Evolutionary conservation across 2,888 invertebrate genomes (phyloP), one percentile per base, ranked within the genome.

Genomic region (Drosophila macrospina): DNA sequence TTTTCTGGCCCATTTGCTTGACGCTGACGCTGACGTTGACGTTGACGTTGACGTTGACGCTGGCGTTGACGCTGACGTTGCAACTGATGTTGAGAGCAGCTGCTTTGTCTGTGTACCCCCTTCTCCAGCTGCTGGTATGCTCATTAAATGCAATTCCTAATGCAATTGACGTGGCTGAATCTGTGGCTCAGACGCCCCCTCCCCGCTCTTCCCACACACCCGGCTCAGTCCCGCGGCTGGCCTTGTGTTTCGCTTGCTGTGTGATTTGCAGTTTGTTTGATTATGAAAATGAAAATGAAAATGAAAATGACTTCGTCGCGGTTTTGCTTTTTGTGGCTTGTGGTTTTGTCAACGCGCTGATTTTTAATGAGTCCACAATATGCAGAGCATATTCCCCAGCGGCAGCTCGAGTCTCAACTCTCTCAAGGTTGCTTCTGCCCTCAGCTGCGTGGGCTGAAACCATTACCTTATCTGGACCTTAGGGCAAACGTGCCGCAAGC

Each of bases 61-160:
- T 20, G 20, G 3, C 20, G n/a, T 57, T 51, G 54, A 45, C 52
- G 16, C 57, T 59, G 54, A 44, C 34, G 32, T n/a, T n/a, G n/a
- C n/a, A n/a, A n/a, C 16, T 39, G 71, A 20, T 66, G 20, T 3
- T 20, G 20, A 20, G 2, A 67, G 74, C 66, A 51, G 67, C 60
- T 60, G 36, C 55, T 13, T 39, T 34, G 37, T 44, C 30, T 45
- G 15, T 28, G 4, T 36, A 11, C 44, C n/a, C n/a, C 55, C 51
- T 28, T 37, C 36, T 30, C 34, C 48, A 0, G 7, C 50, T 4
- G 10, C 44, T 20, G 41, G 37, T 32, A 56, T 63, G 60, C 87
- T 80, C 80, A 82, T 82, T 82, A 87, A 70, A 78, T 82, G 81
- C 88, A 82, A 69, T 87, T 85, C 66, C 68, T 85, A 87, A 81